These are phyloP conservation scores for Napeogenes inachia DNA, from an alignment of 2,888 invertebrate species.

Conservation along the genomic window DNA sequence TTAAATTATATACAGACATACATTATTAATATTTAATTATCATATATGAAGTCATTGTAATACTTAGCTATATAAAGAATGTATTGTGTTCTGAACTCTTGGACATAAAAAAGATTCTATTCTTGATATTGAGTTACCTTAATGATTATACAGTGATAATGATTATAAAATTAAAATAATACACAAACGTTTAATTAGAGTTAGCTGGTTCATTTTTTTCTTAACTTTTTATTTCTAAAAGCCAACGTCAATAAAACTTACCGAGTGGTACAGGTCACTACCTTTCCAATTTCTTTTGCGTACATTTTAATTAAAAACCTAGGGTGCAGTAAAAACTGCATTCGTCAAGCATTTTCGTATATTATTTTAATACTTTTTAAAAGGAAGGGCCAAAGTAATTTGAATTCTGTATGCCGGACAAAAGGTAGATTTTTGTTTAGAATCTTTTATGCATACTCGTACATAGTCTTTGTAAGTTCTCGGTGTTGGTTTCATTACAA, in stretches of 20 bases:
- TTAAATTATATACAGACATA: neutral
- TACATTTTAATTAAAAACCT: slow-evolving; percentile 35
- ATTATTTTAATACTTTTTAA: slow-evolving; percentile 27
- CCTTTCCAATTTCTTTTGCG: slow-evolving; percentile 29
- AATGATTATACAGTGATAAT: too few species aligned
- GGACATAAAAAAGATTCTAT: too few species aligned
- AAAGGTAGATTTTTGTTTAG: slow-evolving; percentile 10
- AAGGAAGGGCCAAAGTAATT: slow-evolving; percentile 2
- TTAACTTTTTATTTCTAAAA: neutral
- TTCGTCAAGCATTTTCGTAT: slow-evolving; percentile 31
- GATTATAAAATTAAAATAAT: too few species aligned
- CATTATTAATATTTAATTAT: neutral
- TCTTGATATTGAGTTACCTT: too few species aligned
- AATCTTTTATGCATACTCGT: neutral
- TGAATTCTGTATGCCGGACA: neutral
- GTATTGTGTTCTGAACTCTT: too few species aligned
- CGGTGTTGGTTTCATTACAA: slow-evolving; percentile 1
- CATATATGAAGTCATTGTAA: neutral
- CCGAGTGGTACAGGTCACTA: slow-evolving; percentile 21
- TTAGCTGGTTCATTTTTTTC: neutral
- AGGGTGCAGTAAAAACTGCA: slow-evolving; percentile 32
- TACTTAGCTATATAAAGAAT: neutral
- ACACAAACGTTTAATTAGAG: neutral
- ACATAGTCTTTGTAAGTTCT: neutral
- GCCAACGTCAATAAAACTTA: slow-evolving; percentile 19